These are phyloP conservation scores for Potamarius usumacintae DNA, from an alignment of 2,113 vertebrate genomes.

Conservation along the genomic window DNA sequence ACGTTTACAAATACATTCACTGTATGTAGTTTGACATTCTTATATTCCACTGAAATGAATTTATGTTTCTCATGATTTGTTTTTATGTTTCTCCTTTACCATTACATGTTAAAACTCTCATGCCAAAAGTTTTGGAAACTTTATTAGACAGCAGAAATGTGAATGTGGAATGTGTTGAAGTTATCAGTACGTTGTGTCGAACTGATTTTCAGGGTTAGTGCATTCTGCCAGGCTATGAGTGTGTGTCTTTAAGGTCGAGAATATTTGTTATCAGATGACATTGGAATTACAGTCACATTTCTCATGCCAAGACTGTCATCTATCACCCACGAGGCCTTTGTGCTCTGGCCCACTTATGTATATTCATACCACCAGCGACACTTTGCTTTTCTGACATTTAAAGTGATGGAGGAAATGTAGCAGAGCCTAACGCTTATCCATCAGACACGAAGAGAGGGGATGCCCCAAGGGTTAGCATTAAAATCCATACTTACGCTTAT, in stretches of 20 bases:
- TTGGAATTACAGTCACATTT: slow-evolving; percentile 37
- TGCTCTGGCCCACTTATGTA: slow-evolving; percentile 32
- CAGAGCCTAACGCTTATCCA: slow-evolving; percentile 53
- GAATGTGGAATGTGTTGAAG: not conserved
- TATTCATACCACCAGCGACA: slow-evolving; percentile 48
- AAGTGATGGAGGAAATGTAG: slow-evolving; percentile 56
- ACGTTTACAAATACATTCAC: not conserved
- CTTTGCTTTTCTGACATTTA: slow-evolving; percentile 62
- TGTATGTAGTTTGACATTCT: not conserved
- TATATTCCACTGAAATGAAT: not conserved
- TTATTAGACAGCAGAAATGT: not conserved
- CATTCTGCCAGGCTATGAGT: not conserved
- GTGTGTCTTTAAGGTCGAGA: not conserved
- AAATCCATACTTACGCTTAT: slow-evolving; percentile 59
- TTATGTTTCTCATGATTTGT: not conserved
- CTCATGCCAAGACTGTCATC: slow-evolving; percentile 40
- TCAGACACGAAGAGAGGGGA: slow-evolving; percentile 51
- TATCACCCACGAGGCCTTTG: slow-evolving; percentile 55
- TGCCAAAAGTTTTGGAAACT: not conserved
- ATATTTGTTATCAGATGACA: slow-evolving; percentile 8
- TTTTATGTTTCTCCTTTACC: not conserved
- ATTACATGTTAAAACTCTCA: not conserved
- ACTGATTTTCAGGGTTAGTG: not conserved
- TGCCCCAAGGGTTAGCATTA: slow-evolving; percentile 57
- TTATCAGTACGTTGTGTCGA: not conserved